Percentiles rank a stretch among this genome's conserved stretches.
Conservation (phyloP, 2,888 invertebrate genomes). For the Macrophya annulata region DNA sequence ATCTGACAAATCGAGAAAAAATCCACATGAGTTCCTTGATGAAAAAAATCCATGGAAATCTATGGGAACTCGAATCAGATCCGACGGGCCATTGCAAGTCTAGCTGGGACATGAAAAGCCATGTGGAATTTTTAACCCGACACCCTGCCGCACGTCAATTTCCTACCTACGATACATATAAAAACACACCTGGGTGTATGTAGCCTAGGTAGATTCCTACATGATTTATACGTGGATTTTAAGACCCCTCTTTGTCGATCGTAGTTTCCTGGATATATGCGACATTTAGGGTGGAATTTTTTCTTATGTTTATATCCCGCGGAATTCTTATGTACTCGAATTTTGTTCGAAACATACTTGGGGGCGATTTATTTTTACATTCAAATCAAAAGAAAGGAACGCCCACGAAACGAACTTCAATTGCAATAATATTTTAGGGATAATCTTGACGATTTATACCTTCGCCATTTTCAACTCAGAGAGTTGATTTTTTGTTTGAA, state of each 20-base stretch:
- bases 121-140: too few relatives aligned
- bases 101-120: too few relatives aligned
- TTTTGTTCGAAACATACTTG: background rate
- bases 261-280: background rate
- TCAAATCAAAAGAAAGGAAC: background rate
- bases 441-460: background rate
- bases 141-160: too few relatives aligned
- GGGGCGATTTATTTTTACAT: background rate
- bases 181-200: background rate
- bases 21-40: too few relatives aligned
- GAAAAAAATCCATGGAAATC: too few relatives aligned
- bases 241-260: background rate
- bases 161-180: too few relatives aligned
- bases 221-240: background rate
- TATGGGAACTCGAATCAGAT: too few relatives aligned
- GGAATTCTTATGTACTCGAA: background rate
- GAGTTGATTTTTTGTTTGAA: background rate
- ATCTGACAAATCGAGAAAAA: too few relatives aligned
- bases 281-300: background rate
- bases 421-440: background rate
- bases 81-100: too few relatives aligned
- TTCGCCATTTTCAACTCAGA: background rate
- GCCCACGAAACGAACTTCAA: background rate
- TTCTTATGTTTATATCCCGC: background rate
- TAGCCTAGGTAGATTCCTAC: background rate